Conservation (phyloP, 2,113 vertebrate genomes). For the Anguilla japonica region DNA sequence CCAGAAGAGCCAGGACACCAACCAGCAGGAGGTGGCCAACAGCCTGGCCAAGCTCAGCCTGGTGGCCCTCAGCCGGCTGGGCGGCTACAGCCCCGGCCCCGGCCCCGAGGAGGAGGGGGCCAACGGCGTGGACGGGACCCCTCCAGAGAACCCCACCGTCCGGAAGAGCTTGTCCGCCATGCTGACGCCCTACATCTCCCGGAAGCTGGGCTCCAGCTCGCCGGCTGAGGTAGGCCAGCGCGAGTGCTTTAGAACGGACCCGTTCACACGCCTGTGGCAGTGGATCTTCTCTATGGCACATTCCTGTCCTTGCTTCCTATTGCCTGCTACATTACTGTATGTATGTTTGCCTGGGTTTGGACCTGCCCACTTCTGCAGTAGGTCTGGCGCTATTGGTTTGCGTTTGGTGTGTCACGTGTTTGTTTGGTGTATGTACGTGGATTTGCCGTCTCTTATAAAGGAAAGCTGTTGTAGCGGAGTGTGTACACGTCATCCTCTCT, state of each 20-base stretch:
- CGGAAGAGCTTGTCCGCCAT: constrained; percentile 91
- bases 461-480: not conserved
- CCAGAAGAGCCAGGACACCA: constrained; percentile 91
- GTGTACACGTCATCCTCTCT: not conserved
- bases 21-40: constrained; percentile 97
- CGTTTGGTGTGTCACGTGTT: too few species aligned
- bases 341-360: too few species aligned
- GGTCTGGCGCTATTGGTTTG: too few species aligned
- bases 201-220: constrained; percentile 77
- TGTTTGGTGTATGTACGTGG: not conserved
- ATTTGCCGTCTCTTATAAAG: not conserved
- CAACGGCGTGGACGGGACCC: constrained; percentile 49
- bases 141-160: constrained; percentile 90
- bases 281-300: too few species aligned
- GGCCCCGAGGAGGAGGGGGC: constrained; percentile 61
- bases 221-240: constrained; percentile 77
- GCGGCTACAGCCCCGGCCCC: constrained; percentile 72
- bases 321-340: too few species aligned
- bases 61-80: constrained; percentile 84
- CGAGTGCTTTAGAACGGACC: too few species aligned
- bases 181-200: constrained; percentile 89
- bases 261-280: too few species aligned
- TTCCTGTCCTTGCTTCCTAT: too few species aligned
- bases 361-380: too few species aligned
- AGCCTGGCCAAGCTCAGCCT: constrained; percentile 91